Base-by-base conservation (phyloP, 2,113 vertebrate species). In the Leucoraja erinaceus region DNA sequence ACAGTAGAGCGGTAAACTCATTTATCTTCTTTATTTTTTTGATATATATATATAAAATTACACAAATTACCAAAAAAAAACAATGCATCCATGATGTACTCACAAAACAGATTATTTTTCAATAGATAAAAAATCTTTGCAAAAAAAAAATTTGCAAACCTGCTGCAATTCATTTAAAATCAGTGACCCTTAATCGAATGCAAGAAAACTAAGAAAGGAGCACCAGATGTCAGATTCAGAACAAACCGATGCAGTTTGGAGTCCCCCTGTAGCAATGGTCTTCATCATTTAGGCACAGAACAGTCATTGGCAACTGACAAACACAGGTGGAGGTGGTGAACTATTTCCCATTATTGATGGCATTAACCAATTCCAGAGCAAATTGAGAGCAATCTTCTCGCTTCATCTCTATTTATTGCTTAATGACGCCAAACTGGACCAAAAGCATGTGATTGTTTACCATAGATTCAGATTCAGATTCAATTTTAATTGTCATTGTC, bases 1-100 rank as follows among this genome's bases (percentile, higher is more conserved):
- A 16, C 83, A 88, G 59, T 88, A 88, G 63, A 88, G 59, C 83
- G 31, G 28, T 11, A 88, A 63, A 31, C 59, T 33, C 25, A 61
- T 28, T 81, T 28, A 28, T 84, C 81, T 59, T 84, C 22, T 84
- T 91, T 91, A 91, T 91, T 91, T 33, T 91, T 72, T 70, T 74
- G 18, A 66, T 66, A 66, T 66, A 72, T 91, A 72, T 91, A 91
- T 91, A 88, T 88, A 91, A 91, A 91, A 91, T 91, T 91, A 91
- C 66, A 90, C 63, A 54, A 91, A 91, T 70, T 72, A 91, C 22
- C 10, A 47, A 91, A n/a, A 18, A n/a, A 70, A 9, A 4, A 4
- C 66, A 91, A 54, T 91, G 90, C 68, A 91, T 72, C 90, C 47
- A 38, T 90, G 86, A 68, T 68, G 38, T 22, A 8, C 7, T 47